Evolutionary conservation across 2,888 invertebrate species (phyloP).

Genomic region (Drosophila melanosoma): DNA sequence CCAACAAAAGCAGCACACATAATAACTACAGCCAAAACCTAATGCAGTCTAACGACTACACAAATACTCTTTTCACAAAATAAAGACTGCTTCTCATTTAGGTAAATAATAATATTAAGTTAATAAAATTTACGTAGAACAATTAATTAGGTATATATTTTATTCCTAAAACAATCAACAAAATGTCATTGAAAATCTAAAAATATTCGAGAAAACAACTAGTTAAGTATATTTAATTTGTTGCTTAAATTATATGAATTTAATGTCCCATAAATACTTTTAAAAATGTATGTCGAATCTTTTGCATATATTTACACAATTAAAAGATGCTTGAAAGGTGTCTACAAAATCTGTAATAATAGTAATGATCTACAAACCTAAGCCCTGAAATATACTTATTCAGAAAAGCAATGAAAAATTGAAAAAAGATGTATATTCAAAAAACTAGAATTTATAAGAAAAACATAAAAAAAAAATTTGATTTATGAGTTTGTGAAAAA

Average conservation of each 20-base stretch:
- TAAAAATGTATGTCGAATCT: too few relatives aligned
- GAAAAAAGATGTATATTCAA: not conserved
- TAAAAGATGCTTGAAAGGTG: too few relatives aligned
- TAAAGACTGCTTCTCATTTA: not conserved
- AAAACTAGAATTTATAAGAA: too few relatives aligned
- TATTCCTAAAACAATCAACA: too few relatives aligned
- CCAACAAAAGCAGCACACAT: constrained; percentile 65
- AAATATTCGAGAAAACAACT: not conserved
- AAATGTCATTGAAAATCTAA: too few relatives aligned
- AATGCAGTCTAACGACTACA: not conserved
- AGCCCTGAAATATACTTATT: not conserved
- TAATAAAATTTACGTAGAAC: too few relatives aligned
- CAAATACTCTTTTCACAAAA: constrained; percentile 27
- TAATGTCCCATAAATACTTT: not conserved
- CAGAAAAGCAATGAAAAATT: not conserved
- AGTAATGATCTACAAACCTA: not conserved
- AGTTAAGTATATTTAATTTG: not conserved
- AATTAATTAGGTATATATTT: too few relatives aligned
- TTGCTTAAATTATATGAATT: too few relatives aligned
- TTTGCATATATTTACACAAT: too few relatives aligned
- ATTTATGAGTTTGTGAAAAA: too few relatives aligned
- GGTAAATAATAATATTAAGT: not conserved
- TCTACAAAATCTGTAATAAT: not conserved
- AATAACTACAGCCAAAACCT: constrained; percentile 26
- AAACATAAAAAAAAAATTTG: too few relatives aligned